Conservation (phyloP, 2,113 vertebrate species). For the Elgaria multicarinata region DNA sequence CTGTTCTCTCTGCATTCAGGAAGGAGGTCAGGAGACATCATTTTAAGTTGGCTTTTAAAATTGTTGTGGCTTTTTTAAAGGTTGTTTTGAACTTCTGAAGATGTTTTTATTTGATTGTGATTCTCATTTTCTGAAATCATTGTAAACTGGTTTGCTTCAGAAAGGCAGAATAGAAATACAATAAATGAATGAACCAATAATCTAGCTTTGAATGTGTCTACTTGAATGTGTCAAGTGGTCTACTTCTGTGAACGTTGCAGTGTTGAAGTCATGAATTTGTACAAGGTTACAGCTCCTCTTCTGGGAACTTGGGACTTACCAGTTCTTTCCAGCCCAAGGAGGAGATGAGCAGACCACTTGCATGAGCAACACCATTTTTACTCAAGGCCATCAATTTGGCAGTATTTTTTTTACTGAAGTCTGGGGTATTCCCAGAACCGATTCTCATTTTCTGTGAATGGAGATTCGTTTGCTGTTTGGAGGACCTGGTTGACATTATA, state of each 20-base stretch:
- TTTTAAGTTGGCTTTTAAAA: too few relatives aligned
- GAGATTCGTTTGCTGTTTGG: neutral
- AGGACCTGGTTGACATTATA: neutral
- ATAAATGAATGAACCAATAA: neutral
- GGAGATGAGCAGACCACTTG: neutral
- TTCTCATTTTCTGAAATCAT: too few relatives aligned
- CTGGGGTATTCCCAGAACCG: neutral
- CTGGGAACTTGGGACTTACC: neutral
- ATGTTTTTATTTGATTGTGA: too few relatives aligned
- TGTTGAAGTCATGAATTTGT: neutral
- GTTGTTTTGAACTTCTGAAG: too few relatives aligned
- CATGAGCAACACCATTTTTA: neutral
- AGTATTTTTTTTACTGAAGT: neutral
- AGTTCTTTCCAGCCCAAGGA: neutral
- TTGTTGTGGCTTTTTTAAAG: too few relatives aligned
- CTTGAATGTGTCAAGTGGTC: neutral
- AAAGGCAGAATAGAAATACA: too few relatives aligned
- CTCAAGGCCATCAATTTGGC: neutral
- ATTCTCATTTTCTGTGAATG: neutral
- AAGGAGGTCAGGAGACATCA: too few relatives aligned
- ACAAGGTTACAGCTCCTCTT: neutral
- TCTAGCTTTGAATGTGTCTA: too few relatives aligned
- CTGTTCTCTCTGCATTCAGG: too few relatives aligned
- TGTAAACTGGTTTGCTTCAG: too few relatives aligned
- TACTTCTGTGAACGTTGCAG: neutral